Conservation (phyloP, 1,140 invertebrate genomes). For the Solenopsis invicta region DNA sequence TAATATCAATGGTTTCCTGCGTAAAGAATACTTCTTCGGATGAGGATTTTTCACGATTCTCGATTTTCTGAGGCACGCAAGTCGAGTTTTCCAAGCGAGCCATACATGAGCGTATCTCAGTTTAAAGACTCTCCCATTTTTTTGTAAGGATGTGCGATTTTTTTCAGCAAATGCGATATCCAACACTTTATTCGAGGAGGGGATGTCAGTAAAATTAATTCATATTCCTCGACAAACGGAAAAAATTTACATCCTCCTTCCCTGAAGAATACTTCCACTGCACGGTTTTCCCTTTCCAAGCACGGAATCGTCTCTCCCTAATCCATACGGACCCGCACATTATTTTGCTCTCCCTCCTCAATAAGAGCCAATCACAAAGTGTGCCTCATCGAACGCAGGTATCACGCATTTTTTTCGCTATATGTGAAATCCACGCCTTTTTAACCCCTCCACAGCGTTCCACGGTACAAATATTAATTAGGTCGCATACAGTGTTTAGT, state of each 20-base stretch:
- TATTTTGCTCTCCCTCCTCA: background rate
- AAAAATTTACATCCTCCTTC: background rate
- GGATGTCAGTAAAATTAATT: background rate
- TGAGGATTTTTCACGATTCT: background rate
- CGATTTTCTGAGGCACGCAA: background rate
- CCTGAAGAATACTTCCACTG: background rate
- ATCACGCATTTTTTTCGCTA: background rate
- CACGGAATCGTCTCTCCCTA: background rate
- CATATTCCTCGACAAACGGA: background rate
- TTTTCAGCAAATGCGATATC: too few species aligned
- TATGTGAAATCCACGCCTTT: background rate
- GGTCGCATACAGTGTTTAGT: background rate
- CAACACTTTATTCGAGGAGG: background rate
- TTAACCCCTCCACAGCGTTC: background rate
- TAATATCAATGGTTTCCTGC: background rate
- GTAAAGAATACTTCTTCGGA: background rate
- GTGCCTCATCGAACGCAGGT: conserved; percentile 11
- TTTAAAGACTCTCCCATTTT: background rate
- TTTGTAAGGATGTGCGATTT: background rate
- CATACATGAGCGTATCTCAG: background rate
- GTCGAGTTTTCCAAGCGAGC: background rate
- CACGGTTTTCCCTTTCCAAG: too few species aligned
- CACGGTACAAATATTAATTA: background rate
- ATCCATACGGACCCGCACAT: background rate
- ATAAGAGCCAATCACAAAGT: background rate